These are phyloP conservation scores for Lophius piscatorius DNA, from an alignment of 2,113 vertebrate genomes.

Conservation along the genomic window DNA sequence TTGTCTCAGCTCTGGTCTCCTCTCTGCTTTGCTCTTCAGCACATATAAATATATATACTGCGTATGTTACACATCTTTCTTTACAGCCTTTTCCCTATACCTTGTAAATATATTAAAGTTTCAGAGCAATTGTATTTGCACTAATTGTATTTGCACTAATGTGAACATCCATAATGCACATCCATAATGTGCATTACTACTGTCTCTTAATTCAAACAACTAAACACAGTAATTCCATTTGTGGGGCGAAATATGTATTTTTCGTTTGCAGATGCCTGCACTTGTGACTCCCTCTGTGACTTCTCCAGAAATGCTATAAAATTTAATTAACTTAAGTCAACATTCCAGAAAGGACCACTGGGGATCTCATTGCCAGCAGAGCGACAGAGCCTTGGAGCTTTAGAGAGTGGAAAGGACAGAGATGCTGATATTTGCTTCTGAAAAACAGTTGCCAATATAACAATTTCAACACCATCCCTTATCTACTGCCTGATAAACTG, in stretches of 20 bases:
- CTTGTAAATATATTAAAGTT: too few relatives aligned
- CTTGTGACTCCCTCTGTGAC: conserved; percentile 52
- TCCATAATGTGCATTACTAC: neutral
- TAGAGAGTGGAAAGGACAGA: neutral
- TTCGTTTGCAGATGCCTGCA: conserved; percentile 31
- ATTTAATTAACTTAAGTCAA: conserved; percentile 78
- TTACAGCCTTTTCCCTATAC: too few relatives aligned
- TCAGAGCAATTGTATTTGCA: too few relatives aligned
- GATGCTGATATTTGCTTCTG: too few relatives aligned
- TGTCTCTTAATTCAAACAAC: neutral
- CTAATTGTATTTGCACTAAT: too few relatives aligned
- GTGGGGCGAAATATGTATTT: neutral
- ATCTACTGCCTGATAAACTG: conserved; percentile 12
- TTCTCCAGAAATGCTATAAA: conserved; percentile 63
- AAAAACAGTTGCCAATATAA: neutral
- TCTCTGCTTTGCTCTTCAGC: neutral
- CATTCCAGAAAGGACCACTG: conserved; percentile 64
- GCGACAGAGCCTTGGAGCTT: conserved; percentile 38
- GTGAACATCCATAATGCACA: too few relatives aligned
- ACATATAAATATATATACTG: neutral
- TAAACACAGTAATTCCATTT: neutral
- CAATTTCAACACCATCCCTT: neutral
- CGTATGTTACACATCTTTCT: too few relatives aligned
- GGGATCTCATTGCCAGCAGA: conserved; percentile 42
- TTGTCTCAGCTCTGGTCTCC: conserved; percentile 39